These are phyloP conservation scores for Drosophila affinis DNA, from an alignment of 2,888 invertebrate species.

Conservation along the genomic window DNA sequence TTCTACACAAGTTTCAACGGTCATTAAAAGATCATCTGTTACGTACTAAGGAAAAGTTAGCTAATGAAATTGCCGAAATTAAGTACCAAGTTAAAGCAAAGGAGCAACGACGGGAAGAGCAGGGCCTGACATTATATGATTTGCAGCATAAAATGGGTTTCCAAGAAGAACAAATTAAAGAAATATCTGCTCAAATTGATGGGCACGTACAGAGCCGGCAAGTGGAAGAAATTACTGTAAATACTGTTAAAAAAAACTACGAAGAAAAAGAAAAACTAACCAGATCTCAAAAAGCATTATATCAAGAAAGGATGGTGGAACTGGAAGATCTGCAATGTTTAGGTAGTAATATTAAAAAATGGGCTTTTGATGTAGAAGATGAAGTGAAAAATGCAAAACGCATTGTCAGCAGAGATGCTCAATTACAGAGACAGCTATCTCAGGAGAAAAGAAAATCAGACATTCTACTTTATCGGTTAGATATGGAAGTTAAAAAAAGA, in stretches of 20 bases:
- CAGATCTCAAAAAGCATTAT: constrained; percentile 73
- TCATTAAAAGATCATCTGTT: constrained; percentile 88
- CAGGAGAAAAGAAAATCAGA: constrained; percentile 85
- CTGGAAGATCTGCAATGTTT: constrained; percentile 80
- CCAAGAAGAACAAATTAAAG: constrained; percentile 63
- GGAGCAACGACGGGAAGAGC: constrained; percentile 81
- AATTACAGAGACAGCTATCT: constrained; percentile 82
- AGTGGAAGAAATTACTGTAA: constrained; percentile 80
- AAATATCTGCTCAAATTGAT: constrained; percentile 83
- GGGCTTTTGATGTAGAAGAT: constrained; percentile 81
- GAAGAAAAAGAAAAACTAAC: constrained; percentile 74
- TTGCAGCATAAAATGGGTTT: constrained; percentile 84
- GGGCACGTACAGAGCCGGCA: constrained; percentile 81
- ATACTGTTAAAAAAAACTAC: constrained; percentile 80
- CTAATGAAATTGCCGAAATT: constrained; percentile 88
- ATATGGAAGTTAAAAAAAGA: constrained; percentile 88
- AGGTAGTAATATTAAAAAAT: constrained; percentile 81
- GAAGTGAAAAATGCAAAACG: constrained; percentile 82
- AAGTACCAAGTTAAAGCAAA: constrained; percentile 84
- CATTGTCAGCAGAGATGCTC: constrained; percentile 81
- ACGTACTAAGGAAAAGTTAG: constrained; percentile 87
- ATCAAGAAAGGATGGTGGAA: constrained; percentile 79
- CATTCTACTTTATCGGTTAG: constrained; percentile 88
- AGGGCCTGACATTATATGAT: constrained; percentile 84
- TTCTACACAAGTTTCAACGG: constrained; percentile 89